Evolutionary conservation across 2,888 invertebrate species (phyloP).

Genomic region (Trachelus stipa): DNA sequence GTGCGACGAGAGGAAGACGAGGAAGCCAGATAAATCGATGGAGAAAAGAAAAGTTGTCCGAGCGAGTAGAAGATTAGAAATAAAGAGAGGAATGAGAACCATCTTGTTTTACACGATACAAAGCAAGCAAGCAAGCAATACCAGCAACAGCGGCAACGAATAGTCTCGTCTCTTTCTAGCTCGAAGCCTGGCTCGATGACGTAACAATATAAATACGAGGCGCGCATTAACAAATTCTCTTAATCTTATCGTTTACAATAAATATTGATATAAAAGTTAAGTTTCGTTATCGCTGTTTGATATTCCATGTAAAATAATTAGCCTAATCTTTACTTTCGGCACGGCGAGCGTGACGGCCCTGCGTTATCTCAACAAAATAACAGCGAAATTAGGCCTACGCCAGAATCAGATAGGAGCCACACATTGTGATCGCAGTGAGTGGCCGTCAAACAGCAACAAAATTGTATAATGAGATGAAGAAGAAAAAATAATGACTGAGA

Average conservation of each 20-base stretch:
- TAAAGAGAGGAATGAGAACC: slow-evolving; percentile 45
- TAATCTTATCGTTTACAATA: slow-evolving; percentile 63
- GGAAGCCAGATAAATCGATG: neutral
- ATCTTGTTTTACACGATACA: slow-evolving; percentile 47
- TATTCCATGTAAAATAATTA: slow-evolving; percentile 56
- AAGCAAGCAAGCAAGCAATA: slow-evolving; percentile 20
- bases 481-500: too few species aligned
- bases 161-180: too few species aligned
- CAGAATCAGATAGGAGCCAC: neutral
- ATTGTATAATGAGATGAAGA: too few species aligned
- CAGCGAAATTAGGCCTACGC: slow-evolving; percentile 50
- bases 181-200: slow-evolving; percentile 38
- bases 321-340: slow-evolving; percentile 47
- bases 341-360: slow-evolving; percentile 35
- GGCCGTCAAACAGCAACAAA: too few species aligned
- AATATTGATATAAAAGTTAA: slow-evolving; percentile 62
- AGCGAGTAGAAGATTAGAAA: neutral
- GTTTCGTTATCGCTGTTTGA: slow-evolving; percentile 49
- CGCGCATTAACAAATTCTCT: slow-evolving; percentile 54
- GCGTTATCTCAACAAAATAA: slow-evolving; percentile 56
- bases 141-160: neutral
- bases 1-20: neutral
- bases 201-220: slow-evolving; percentile 60
- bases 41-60: neutral
- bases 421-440: too few species aligned